Percentiles rank a stretch among this genome's conserved stretches.
These are phyloP conservation scores for Augochlora pura DNA, from an alignment of 1,140 invertebrate species.

Conservation along the genomic window DNA sequence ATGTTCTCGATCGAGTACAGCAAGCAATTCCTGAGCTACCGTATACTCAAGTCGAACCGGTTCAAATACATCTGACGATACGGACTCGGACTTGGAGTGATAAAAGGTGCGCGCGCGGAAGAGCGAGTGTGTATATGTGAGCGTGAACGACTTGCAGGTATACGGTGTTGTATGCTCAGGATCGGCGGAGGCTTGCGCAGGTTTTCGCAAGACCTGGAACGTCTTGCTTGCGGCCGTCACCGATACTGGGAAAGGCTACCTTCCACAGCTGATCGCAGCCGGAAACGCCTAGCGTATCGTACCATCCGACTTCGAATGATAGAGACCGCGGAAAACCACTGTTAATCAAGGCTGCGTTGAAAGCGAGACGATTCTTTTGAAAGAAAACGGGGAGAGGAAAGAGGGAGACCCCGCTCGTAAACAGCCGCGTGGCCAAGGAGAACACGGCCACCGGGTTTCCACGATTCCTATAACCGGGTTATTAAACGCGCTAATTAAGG, in stretches of 20 bases:
- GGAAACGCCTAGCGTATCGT: no score
- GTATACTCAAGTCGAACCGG: constrained; percentile 80
- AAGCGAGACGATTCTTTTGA: no score
- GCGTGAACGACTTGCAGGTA: constrained; percentile 47
- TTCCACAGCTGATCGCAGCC: no score
- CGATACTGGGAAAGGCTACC: constrained; percentile 26
- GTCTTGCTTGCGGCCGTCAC: constrained; percentile 67
- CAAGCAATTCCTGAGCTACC: constrained; percentile 80
- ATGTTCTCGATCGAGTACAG: constrained; percentile 80
- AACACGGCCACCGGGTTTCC: constrained; percentile 13
- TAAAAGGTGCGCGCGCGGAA: constrained; percentile 53
- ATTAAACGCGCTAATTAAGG: constrained; percentile 34
- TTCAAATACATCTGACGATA: constrained; percentile 81
- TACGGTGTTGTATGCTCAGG: constrained; percentile 56
- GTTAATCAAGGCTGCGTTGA: no score
- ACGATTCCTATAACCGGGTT: constrained; percentile 17
- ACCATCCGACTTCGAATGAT: no score
- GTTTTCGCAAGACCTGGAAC: constrained; percentile 73
- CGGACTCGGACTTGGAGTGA: constrained; percentile 76
- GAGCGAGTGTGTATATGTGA: constrained; percentile 47
- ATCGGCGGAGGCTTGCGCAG: not conserved
- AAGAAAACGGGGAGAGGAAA: not conserved
- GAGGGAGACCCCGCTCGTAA: not conserved
- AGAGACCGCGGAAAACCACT: no score
- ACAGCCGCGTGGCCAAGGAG: not conserved